Base-by-base conservation (phyloP, 2,888 invertebrate genomes). In the Cosmia trapezina region DNA sequence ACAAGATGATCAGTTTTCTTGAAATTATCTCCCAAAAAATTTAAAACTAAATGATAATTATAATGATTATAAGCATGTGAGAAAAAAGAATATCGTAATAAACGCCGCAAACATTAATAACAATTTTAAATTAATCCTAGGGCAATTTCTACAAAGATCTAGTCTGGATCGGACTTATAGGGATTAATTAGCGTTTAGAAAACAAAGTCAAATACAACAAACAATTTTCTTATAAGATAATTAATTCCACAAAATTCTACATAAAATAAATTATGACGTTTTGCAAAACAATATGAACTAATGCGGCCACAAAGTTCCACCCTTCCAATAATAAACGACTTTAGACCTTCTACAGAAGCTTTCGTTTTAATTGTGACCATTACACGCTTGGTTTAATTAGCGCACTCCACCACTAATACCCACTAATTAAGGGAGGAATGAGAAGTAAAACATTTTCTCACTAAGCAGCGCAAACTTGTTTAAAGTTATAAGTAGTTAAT, bases 291-390 rank as follows among this genome's bases (percentile, higher is more conserved):
- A n/a, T n/a, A n/a, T n/a, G 77, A 80, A 73, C 53, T 60, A 53
- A 70, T 45, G 12, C 54, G 5, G 22, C 71, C 67, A 65, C 76
- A 76, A 81, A 79, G 53, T 74, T 76, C 64, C 63, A 80, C 84
- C 81, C 75, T 77, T 78, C 56, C 63, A 53, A 83, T 80, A 78
- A 82, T 85, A 85, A 89, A 86, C 73, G 86, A 84, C 84, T 86
- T 80, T 79, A 72, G 67, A 68, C 65, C 78, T 71, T 81, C 76
- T 76, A 76, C 64, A 79, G 79, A 75, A 76, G 79, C 74, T 83
- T 49, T 70, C 77, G 73, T 88, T 89, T 89, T 87, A 89, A 89
- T 89, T 86, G 88, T 86, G 85, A 86, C 85, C 84, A 87, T 90
- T 90, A 88, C 82, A 85, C 82, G 85, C 84, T 85, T 80, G 80